phyloP scores from a whole-genome alignment of 2,113 vertebrate genomes.

The Oxygymnocypris stewartii region DNA sequence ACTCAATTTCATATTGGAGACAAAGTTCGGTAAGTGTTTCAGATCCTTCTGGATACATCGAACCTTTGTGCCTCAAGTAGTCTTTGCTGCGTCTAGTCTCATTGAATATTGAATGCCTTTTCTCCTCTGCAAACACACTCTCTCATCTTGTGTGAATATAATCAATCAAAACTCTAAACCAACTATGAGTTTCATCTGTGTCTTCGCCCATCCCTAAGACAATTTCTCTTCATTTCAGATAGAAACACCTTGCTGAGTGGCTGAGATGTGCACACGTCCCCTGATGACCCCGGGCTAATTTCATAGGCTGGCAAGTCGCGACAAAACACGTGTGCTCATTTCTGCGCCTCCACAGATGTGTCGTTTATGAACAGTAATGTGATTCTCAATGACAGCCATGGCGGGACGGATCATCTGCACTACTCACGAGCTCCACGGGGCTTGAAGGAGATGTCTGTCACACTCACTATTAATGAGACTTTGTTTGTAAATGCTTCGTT shows the following conservation, averaged over 20 bases:
- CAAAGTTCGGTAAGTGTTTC: background rate
- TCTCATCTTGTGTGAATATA: background rate
- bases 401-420: conserved; percentile 55
- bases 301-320: conserved; percentile 48
- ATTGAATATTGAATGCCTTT: background rate
- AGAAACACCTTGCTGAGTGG: conserved; percentile 4
- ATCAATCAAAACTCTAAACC: conserved; percentile 21
- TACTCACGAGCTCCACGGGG: conserved; percentile 54
- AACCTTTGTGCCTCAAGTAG: background rate
- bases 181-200: background rate
- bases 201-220: background rate
- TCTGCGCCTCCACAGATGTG: conserved; percentile 45
- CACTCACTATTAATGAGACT: conserved; percentile 63
- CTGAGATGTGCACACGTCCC: conserved; percentile 28
- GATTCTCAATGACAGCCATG: conserved; percentile 52
- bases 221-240: conserved; percentile 17
- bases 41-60: background rate
- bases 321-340: conserved; percentile 49
- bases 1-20: background rate
- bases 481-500: conserved; percentile 64
- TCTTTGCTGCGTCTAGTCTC: background rate
- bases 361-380: conserved; percentile 63
- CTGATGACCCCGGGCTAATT: conserved; percentile 54
- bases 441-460: conserved; percentile 64
- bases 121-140: conserved; percentile 12